Evolutionary conservation across 2,113 vertebrate species (phyloP).

Genomic region (Gopherus evgoodei): DNA sequence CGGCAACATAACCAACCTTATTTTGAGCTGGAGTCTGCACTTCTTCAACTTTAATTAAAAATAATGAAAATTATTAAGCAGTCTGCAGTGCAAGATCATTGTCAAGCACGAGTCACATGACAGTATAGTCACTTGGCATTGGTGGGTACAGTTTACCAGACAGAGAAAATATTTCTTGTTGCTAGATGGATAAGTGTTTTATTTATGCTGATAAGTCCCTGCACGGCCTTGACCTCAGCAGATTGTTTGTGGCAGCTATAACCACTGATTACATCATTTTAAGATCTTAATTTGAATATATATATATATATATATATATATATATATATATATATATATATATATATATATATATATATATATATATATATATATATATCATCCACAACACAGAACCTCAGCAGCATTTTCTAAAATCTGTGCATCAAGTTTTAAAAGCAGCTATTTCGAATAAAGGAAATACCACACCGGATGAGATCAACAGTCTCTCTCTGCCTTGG

Average conservation of each 20-base stretch:
- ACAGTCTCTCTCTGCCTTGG: not conserved
- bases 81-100: constrained; percentile 85
- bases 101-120: constrained; percentile 78
- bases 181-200: constrained; percentile 30
- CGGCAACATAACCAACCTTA: constrained; percentile 97
- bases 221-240: not conserved
- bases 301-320: too few species aligned
- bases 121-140: constrained; percentile 47
- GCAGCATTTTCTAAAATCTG: not conserved
- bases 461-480: not conserved
- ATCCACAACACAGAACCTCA: not conserved
- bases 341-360: too few species aligned
- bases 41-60: constrained; percentile 95
- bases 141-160: constrained; percentile 72
- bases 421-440: not conserved
- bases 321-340: too few species aligned
- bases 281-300: constrained; percentile 31
- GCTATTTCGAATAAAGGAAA: not conserved
- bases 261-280: not conserved
- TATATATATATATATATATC: too few species aligned
- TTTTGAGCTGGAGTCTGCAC: constrained; percentile 91
- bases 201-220: constrained; percentile 27
- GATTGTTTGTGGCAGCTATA: not conserved
- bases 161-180: constrained; percentile 60
- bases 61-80: constrained; percentile 92